Evolutionary conservation across 2,888 invertebrate species (phyloP).

Genomic region (Urechis unicinctus): DNA sequence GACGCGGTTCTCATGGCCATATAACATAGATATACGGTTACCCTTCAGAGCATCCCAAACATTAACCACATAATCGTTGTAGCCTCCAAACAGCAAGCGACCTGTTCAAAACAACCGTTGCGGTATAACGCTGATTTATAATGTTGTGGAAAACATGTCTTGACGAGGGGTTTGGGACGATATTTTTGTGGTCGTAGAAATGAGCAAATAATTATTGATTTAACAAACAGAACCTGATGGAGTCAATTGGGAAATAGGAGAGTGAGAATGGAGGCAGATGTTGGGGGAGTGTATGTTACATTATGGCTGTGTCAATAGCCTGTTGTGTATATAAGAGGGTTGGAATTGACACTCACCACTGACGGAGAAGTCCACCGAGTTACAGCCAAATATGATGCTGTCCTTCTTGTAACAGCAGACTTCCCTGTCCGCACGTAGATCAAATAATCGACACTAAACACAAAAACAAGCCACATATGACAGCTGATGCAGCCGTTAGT

Average conservation of each 20-base stretch:
- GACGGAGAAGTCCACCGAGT: conserved; percentile 94
- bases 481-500: no score
- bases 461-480: not conserved
- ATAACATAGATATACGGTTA: conserved; percentile 77
- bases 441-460: conserved; percentile 79
- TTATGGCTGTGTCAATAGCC: no score
- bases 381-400: conserved; percentile 94
- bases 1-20: conserved; percentile 94
- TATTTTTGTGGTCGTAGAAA: no score
- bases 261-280: no score
- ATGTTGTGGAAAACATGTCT: no score
- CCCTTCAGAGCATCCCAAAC: conserved; percentile 98
- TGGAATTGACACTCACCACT: conserved; percentile 73
- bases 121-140: no score
- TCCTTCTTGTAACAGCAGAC: conserved; percentile 93
- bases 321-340: no score
- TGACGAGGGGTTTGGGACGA: no score
- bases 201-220: no score
- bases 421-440: conserved; percentile 94
- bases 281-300: no score
- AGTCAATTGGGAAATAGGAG: no score
- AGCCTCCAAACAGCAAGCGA: conserved; percentile 92
- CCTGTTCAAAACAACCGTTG: conserved; percentile 61
- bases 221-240: no score
- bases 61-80: conserved; percentile 97